phyloP scores from a whole-genome alignment of 2,797 vertebrate genomes.

The Lophotriccus pileatus region DNA sequence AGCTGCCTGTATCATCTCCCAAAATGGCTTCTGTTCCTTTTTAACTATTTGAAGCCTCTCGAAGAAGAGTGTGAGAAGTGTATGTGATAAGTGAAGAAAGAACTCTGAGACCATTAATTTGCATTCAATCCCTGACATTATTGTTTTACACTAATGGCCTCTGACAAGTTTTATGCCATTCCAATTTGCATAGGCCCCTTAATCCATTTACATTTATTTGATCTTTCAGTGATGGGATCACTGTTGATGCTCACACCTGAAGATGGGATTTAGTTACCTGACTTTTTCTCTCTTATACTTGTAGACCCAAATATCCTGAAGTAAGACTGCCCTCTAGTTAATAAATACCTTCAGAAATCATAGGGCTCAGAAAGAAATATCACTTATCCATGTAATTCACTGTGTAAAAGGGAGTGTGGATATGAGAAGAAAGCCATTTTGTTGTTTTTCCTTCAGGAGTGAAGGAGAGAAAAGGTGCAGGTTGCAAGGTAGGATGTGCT shows the following conservation, averaged over 20 bases:
- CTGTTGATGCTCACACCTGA: neutral
- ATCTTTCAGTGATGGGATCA: neutral
- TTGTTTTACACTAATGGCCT: neutral
- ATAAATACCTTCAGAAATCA: neutral
- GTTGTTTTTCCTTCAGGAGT: neutral
- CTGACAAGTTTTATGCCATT: neutral
- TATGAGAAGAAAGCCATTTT: neutral
- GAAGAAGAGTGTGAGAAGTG: neutral
- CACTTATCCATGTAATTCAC: neutral
- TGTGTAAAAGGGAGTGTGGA: neutral
- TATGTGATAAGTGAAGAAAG: neutral
- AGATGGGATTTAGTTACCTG: neutral
- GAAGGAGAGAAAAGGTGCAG: neutral
- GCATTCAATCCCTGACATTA: neutral
- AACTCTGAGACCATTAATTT: neutral
- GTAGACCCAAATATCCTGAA: neutral
- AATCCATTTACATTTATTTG: neutral
- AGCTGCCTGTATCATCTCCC: neutral
- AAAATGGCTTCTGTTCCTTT: neutral
- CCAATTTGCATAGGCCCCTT: neutral
- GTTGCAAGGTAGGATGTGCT: neutral
- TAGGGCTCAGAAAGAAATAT: neutral
- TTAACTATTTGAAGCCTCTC: neutral
- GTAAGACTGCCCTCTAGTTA: neutral
- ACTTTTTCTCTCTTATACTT: neutral